Percentiles rank a stretch among this genome's conserved stretches.
These are phyloP conservation scores for Piscicola geometra DNA, from an alignment of 2,888 invertebrate species.

Conservation along the genomic window DNA sequence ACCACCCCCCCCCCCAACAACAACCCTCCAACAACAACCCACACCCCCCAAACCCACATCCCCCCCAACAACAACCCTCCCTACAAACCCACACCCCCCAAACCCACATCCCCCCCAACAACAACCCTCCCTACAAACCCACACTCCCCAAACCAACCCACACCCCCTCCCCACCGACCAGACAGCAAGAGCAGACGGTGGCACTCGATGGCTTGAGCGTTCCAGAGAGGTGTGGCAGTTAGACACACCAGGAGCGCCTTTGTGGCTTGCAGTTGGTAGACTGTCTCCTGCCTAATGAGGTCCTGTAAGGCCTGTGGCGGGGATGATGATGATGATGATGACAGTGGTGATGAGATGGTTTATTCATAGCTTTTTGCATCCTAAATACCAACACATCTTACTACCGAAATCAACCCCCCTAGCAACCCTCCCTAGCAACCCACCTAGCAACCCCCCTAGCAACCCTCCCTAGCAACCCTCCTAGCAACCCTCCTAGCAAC, in stretches of 20 bases:
- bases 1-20: no score
- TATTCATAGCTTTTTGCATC: background rate
- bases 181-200: constrained; percentile 27
- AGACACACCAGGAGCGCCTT: constrained; percentile 33
- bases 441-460: background rate
- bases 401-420: background rate
- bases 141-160: background rate
- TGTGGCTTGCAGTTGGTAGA: constrained; percentile 20
- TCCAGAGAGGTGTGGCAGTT: background rate
- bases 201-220: constrained; percentile 30
- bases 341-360: background rate
- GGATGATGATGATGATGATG: no score
- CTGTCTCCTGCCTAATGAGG: constrained; percentile 26
- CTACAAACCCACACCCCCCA: no score
- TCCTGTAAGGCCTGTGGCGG: constrained; percentile 30
- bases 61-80: no score
- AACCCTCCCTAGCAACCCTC: no score
- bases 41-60: no score
- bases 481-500: background rate
- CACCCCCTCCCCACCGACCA: constrained; percentile 10
- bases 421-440: background rate
- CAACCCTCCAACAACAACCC: no score
- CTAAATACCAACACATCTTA: background rate
- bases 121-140: no score
- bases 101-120: no score